These are phyloP conservation scores for Ranitomeya imitator DNA, from an alignment of 2,113 vertebrate genomes.

Conservation along the genomic window DNA sequence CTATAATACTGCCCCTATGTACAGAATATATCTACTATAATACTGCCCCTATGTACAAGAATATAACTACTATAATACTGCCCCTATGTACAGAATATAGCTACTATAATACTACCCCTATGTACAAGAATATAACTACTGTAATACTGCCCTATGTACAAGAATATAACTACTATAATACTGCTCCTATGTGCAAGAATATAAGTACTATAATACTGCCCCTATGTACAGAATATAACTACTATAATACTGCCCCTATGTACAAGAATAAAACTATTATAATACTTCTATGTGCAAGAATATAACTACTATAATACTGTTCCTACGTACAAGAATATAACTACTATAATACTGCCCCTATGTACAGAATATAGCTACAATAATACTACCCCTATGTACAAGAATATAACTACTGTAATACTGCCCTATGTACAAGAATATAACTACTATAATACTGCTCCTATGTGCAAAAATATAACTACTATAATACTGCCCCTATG, in stretches of 20 bases:
- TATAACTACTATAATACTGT: background rate
- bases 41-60: too few species aligned
- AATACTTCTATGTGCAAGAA: background rate
- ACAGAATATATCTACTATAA: too few species aligned
- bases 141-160: background rate
- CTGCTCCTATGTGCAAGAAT: background rate
- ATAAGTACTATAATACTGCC: too few species aligned
- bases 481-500: background rate
- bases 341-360: conserved; percentile 2
- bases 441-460: too few species aligned
- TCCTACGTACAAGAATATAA: background rate
- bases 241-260: background rate
- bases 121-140: background rate
- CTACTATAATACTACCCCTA: too few species aligned
- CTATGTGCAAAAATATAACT: too few species aligned
- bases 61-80: too few species aligned
- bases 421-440: too few species aligned
- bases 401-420: background rate
- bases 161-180: conserved; percentile 13
- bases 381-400: background rate
- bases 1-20: too few species aligned
- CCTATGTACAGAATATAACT: background rate
- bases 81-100: too few species aligned
- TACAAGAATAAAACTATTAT: background rate
- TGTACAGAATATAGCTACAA: background rate